These are phyloP conservation scores for Mesodorylaimus sp. DNA, from an alignment of 2,888 invertebrate genomes.

Conservation along the genomic window DNA sequence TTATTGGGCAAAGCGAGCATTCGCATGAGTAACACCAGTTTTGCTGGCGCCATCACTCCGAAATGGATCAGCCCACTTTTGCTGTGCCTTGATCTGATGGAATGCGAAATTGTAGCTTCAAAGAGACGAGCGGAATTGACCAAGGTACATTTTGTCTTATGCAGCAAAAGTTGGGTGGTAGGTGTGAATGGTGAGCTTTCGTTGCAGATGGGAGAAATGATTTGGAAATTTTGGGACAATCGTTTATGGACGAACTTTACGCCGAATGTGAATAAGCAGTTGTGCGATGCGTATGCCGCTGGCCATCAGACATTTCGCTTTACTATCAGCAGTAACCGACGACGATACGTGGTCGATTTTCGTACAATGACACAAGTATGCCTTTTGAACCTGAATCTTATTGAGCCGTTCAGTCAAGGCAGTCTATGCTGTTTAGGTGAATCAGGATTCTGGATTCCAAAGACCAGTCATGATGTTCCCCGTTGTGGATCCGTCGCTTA, in stretches of 20 bases:
- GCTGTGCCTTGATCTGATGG: slow-evolving; percentile 53
- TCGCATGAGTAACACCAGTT: background rate
- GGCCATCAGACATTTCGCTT: slow-evolving; percentile 51
- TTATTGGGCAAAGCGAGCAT: background rate
- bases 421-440: too few relatives aligned
- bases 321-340: slow-evolving; percentile 46
- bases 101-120: slow-evolving; percentile 36
- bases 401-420: too few relatives aligned
- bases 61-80: slow-evolving; percentile 45
- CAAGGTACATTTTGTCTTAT: too few relatives aligned
- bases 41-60: background rate
- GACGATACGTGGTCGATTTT: slow-evolving; percentile 57
- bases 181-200: too few relatives aligned
- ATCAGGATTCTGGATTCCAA: slow-evolving; percentile 62
- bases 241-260: slow-evolving; percentile 59
- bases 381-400: too few relatives aligned
- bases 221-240: slow-evolving; percentile 67
- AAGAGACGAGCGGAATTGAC: background rate
- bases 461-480: slow-evolving; percentile 49
- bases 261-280: slow-evolving; percentile 49
- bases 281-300: slow-evolving; percentile 56
- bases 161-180: too few relatives aligned
- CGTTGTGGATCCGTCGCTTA: too few relatives aligned
- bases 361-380: slow-evolving; percentile 55
- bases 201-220: slow-evolving; percentile 8